Percentiles rank a stretch among this genome's conserved stretches.
phyloP scores from a whole-genome alignment of 2,888 invertebrate genomes.

The Yponomeuta plumbellus region DNA sequence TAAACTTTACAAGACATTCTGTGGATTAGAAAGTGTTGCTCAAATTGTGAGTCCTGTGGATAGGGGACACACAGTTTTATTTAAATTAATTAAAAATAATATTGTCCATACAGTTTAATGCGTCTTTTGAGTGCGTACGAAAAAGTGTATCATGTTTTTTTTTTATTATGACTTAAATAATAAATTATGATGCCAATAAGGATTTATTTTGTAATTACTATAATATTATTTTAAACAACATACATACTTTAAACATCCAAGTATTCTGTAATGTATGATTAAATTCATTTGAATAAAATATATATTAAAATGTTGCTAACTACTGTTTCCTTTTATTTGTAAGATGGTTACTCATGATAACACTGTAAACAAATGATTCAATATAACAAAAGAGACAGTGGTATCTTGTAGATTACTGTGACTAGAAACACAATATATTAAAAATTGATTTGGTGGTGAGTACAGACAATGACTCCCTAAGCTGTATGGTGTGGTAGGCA shows the following conservation, averaged over 20 bases:
- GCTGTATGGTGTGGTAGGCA: too few relatives aligned
- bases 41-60: slow-evolving; percentile 44
- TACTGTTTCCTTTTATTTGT: slow-evolving; percentile 53
- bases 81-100: slow-evolving; percentile 32
- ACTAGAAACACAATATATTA: too few relatives aligned
- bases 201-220: slow-evolving; percentile 73
- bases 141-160: slow-evolving; percentile 48
- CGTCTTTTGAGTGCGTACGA: slow-evolving; percentile 58
- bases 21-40: slow-evolving; percentile 47
- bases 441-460: too few relatives aligned
- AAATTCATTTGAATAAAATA: slow-evolving; percentile 77
- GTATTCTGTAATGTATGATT: slow-evolving; percentile 74
- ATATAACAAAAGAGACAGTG: too few relatives aligned
- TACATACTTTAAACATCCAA: slow-evolving; percentile 65
- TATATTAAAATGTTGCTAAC: slow-evolving; percentile 77
- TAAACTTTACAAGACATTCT: slow-evolving; percentile 45
- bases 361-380: too few relatives aligned
- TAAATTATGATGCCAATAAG: slow-evolving; percentile 64
- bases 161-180: slow-evolving; percentile 50
- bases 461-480: too few relatives aligned
- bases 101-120: slow-evolving; percentile 47
- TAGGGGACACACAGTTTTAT: slow-evolving; percentile 20
- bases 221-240: slow-evolving; percentile 68
- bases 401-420: too few relatives aligned
- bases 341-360: not conserved